A percentile compares a stretch with the other conserved stretches of the same genome.
phyloP scores from a whole-genome alignment of 2,888 invertebrate species.

The Drosophila demipolita region DNA sequence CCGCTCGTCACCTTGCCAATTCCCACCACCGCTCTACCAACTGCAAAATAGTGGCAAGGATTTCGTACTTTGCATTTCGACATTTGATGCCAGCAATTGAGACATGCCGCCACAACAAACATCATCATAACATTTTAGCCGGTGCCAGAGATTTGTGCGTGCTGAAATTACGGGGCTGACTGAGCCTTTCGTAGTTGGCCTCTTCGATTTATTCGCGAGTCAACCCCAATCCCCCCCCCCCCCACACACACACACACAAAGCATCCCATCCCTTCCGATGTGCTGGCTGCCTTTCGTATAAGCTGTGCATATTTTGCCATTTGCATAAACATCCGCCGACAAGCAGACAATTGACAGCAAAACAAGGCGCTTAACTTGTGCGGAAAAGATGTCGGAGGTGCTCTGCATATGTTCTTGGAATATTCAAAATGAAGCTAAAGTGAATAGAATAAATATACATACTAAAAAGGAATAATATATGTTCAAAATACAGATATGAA shows the following conservation, averaged over 20 bases:
- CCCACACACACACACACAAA: too few species aligned
- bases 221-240: not conserved
- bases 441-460: not conserved
- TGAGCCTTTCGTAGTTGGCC: slow-evolving; percentile 33
- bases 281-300: slow-evolving; percentile 3
- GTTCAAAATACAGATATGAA: not conserved
- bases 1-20: slow-evolving; percentile 17
- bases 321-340: slow-evolving; percentile 66
- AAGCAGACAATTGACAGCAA: slow-evolving; percentile 14
- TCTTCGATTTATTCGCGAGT: slow-evolving; percentile 33
- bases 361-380: slow-evolving; percentile 16
- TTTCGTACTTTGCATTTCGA: slow-evolving; percentile 66
- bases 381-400: slow-evolving; percentile 4
- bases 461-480: too few species aligned
- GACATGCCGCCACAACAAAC: slow-evolving; percentile 14
- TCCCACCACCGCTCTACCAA: slow-evolving; percentile 9
- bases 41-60: slow-evolving; percentile 30
- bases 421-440: not conserved
- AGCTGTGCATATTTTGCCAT: slow-evolving; percentile 47
- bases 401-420: not conserved
- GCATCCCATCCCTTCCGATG: not conserved
- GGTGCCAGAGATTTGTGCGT: slow-evolving; percentile 38
- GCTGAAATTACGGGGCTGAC: slow-evolving; percentile 51
- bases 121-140: slow-evolving; percentile 35
- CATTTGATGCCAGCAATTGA: slow-evolving; percentile 45